Evolutionary conservation across 2,113 vertebrate genomes (phyloP).

Genomic region (Carassius auratus): DNA sequence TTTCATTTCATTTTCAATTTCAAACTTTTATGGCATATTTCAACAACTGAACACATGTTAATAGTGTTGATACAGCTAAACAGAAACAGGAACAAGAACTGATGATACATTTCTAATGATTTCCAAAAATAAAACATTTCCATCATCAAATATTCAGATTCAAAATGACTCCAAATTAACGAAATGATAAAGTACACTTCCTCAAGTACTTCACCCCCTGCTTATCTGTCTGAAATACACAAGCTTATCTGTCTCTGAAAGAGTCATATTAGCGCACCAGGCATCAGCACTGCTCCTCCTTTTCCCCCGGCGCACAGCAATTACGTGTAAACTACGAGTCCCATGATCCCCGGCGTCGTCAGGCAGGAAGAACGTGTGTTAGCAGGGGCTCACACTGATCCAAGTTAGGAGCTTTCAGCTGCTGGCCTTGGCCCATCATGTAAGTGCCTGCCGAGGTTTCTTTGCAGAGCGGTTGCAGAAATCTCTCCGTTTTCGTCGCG

Average conservation of each 20-base stretch:
- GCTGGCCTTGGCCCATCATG: slow-evolving; percentile 92
- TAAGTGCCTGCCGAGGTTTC: slow-evolving; percentile 85
- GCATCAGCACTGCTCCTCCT: slow-evolving; percentile 16
- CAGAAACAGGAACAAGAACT: not conserved
- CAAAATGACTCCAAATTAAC: not conserved
- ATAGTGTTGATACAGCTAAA: too few species aligned
- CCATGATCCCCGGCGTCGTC: slow-evolving; percentile 75
- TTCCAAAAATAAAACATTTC: not conserved
- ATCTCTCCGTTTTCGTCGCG: slow-evolving; percentile 71
- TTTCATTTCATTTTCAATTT: too few species aligned
- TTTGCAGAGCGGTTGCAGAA: slow-evolving; percentile 80
- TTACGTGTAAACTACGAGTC: slow-evolving; percentile 76
- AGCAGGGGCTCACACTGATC: slow-evolving; percentile 82
- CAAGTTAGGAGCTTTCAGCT: slow-evolving; percentile 93
- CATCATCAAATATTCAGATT: not conserved
- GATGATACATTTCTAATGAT: not conserved
- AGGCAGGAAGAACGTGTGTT: slow-evolving; percentile 85
- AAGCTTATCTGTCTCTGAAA: not conserved
- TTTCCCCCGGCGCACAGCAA: slow-evolving; percentile 8
- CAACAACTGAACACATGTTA: too few species aligned
- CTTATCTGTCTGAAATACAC: not conserved
- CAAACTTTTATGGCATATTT: too few species aligned
- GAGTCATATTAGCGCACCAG: not conserved
- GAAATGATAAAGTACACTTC: not conserved
- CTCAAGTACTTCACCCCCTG: not conserved